Evolutionary conservation across 2,888 invertebrate species (phyloP), one percentile per base, ranked within the genome.

Genomic region (Lepidochrysops patricia): DNA sequence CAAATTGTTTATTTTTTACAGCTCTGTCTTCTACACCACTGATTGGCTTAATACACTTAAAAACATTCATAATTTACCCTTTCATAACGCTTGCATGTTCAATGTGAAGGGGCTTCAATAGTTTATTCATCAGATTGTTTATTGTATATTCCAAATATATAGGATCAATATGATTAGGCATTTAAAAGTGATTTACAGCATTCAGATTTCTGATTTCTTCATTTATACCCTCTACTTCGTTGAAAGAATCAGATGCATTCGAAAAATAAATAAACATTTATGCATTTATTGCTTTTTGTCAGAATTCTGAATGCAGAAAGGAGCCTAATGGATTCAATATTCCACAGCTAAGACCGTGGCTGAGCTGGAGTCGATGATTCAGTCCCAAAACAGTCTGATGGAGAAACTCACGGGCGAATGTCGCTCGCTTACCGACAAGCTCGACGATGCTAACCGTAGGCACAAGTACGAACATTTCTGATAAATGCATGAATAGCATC

Each of bases 361-460:
- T 91, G 95, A 95, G 90, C 93, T 96, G 91, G 96, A 96, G 92
- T 92, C 93, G 85, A 94, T 95, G 94, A 93, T 96, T 90, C 94
- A 94, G 90, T 95, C 94, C 90, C 96, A 96, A 93, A 95, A 95
- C 92, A 94, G 94, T 92, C 94, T 96, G 93, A 95, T 96, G 94
- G 95, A 95, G 91, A 96, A 94, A 93, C 93, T 96, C 89, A 95
- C 95, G 81, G 92, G 91, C 81, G 96, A 96, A 91, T 96, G 96
- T 92, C 96, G 95, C 91, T 92, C 92, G 89, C 93, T 96, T 89
- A 96, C 96, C 82, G 92, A 94, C 90, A 96, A 95, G 92, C 93
- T 96, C 91, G 96, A 96, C 92, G 95, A 95, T 88, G 93, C 95
- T 84, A 94, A 93, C 87, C 91, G 93, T 90, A 94, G 94, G 90